Evolutionary conservation across 2,113 vertebrate genomes (phyloP).

Genomic region (Vombatus ursinus): DNA sequence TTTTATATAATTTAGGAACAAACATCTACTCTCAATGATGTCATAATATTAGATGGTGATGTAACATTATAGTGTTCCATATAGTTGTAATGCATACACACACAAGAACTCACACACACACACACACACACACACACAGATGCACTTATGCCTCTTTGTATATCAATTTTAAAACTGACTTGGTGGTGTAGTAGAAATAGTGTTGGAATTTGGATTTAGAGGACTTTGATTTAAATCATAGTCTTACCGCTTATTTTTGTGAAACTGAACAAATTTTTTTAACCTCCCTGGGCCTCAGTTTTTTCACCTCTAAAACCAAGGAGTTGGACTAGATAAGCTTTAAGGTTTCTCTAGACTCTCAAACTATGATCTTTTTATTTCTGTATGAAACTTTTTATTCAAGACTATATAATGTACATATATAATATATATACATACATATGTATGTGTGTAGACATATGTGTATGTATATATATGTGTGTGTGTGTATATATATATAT

Average conservation of each 20-base stretch:
- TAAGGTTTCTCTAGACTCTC: neutral
- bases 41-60: neutral
- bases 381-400: neutral
- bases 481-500: no score
- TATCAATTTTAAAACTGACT: neutral
- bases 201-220: neutral
- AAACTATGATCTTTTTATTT: neutral
- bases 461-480: no score
- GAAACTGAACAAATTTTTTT: neutral
- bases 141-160: neutral
- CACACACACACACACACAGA: no score
- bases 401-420: neutral
- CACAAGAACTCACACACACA: no score
- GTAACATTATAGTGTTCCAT: no score
- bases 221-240: neutral
- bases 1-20: neutral
- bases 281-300: neutral
- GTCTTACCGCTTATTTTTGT: neutral
- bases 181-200: neutral
- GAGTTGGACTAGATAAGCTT: neutral
- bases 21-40: neutral
- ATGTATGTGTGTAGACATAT: no score
- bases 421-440: no score
- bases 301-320: neutral
- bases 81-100: no score